Evolutionary conservation across 1,140 invertebrate genomes (phyloP).

Genomic region (Polypedilum pembai): DNA sequence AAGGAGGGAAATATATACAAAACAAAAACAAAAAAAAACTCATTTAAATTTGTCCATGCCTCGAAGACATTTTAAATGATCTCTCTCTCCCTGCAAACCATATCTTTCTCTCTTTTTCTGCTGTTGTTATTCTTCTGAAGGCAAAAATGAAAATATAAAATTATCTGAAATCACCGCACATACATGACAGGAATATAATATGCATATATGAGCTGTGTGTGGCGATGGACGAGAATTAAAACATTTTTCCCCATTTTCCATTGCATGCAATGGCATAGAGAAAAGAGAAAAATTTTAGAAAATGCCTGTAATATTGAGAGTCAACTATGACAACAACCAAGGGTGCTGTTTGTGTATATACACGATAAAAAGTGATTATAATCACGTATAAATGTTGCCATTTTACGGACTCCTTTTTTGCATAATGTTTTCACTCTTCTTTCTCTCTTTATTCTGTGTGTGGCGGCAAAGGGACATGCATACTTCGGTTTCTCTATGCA

Average conservation of each 20-base stretch:
- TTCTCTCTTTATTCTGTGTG: slow-evolving; percentile 3
- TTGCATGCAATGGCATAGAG: slow-evolving; percentile 26
- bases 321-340: slow-evolving; percentile 23
- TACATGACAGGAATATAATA: slow-evolving; percentile 22
- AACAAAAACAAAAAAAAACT: neutral
- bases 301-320: slow-evolving; percentile 21
- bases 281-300: neutral
- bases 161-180: slow-evolving; percentile 10
- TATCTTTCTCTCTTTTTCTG: neutral
- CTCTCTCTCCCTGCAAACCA: neutral
- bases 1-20: neutral
- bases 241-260: slow-evolving; percentile 14
- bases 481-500: neutral
- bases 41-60: slow-evolving; percentile 17
- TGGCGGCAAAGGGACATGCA: neutral
- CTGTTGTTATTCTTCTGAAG: neutral
- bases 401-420: slow-evolving; percentile 24
- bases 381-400: slow-evolving; percentile 21
- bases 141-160: slow-evolving; percentile 5
- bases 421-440: slow-evolving; percentile 6
- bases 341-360: slow-evolving; percentile 13
- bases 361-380: slow-evolving; percentile 23
- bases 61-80: slow-evolving; percentile 6
- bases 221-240: neutral
- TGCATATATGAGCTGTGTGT: neutral